phyloP scores from a whole-genome alignment of 2,888 invertebrate genomes.

The Bombylius major region DNA sequence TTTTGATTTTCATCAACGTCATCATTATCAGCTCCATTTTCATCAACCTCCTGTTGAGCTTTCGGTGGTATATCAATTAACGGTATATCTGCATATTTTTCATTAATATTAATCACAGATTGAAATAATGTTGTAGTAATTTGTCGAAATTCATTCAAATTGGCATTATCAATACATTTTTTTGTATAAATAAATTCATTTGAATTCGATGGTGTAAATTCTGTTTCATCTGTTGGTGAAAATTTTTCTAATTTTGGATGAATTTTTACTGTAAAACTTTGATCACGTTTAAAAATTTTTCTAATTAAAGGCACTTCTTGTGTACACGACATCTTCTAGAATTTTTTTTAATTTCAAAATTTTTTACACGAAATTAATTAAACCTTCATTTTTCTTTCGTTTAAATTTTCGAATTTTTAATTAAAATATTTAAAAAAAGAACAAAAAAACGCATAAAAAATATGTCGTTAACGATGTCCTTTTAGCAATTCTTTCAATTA shows the following conservation, averaged over 20 bases:
- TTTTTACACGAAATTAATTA: too few species aligned
- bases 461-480: too few species aligned
- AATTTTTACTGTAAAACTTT: conserved; percentile 10
- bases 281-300: conserved; percentile 12
- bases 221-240: conserved; percentile 2
- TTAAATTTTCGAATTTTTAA: too few species aligned
- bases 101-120: neutral
- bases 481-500: too few species aligned
- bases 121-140: neutral
- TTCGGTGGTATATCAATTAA: conserved; percentile 14
- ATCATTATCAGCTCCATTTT: neutral
- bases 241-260: conserved; percentile 12
- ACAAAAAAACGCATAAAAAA: too few species aligned
- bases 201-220: neutral
- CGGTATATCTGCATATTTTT: conserved; percentile 10
- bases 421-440: too few species aligned
- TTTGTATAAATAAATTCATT: neutral
- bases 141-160: neutral
- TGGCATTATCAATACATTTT: neutral
- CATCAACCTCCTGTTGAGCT: neutral
- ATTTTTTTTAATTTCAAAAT: too few species aligned
- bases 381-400: too few species aligned
- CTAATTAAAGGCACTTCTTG: conserved; percentile 15
- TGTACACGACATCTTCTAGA: conserved; percentile 11
- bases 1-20: neutral